Percentiles rank a stretch among this genome's conserved stretches.
phyloP scores from a whole-genome alignment of 2,888 invertebrate genomes.

The Erpobdella octoculata region DNA sequence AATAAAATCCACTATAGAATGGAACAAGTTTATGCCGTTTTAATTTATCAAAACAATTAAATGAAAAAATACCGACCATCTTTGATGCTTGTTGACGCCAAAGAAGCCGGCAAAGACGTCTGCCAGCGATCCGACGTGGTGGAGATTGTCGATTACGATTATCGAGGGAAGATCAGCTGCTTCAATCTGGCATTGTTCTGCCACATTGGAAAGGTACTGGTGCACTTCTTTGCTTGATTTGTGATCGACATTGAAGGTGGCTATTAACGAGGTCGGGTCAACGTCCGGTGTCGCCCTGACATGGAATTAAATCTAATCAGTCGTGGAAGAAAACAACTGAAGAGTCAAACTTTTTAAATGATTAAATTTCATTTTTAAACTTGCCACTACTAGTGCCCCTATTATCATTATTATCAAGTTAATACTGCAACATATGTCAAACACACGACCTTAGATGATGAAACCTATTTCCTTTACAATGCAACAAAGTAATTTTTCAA shows the following conservation, averaged over 20 bases:
- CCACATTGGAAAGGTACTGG: constrained; percentile 82
- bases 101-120: constrained; percentile 71
- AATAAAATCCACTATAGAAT: background rate
- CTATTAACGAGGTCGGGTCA: constrained; percentile 79
- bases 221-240: constrained; percentile 86
- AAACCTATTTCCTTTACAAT: too few species aligned
- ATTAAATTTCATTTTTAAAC: too few species aligned
- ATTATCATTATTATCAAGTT: too few species aligned
- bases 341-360: too few species aligned
- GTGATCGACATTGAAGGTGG: constrained; percentile 88
- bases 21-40: background rate
- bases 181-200: constrained; percentile 70
- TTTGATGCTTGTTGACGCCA: constrained; percentile 65
- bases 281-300: constrained; percentile 56
- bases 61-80: constrained; percentile 52
- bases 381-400: too few species aligned
- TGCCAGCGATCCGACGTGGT: constrained; percentile 75
- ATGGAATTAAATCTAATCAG: too few species aligned
- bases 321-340: too few species aligned
- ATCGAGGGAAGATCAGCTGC: constrained; percentile 72
- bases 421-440: too few species aligned
- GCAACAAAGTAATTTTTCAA: too few species aligned
- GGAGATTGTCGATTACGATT: constrained; percentile 87
- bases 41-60: constrained; percentile 49
- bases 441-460: too few species aligned